Base-by-base conservation (phyloP, 35 echinoderm and acorn worm species). In the Apostichopus californicus region DNA sequence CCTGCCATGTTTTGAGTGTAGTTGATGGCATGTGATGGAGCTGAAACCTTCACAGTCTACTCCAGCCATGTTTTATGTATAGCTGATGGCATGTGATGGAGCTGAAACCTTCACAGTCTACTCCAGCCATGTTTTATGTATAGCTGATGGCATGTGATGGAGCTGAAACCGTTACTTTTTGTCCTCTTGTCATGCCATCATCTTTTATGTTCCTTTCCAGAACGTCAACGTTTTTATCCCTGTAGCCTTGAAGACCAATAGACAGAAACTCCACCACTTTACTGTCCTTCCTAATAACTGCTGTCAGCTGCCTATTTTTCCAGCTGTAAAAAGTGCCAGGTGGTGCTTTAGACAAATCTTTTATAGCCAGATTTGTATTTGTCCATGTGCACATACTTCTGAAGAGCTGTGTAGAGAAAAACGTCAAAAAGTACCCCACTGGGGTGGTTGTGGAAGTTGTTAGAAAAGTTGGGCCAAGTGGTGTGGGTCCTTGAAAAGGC, bases 231-330 rank as follows among this genome's bases (percentile, higher is more conserved):
- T 55, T 22, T 56, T 59, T 75, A 26, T 93, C 81, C 13, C 92
- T 28, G 70, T 55, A 73, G 2, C 57, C 64, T 25, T 93, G 81
- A 56, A 87, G 92, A 46, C 79, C 81, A 15, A 26, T 87, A 9
- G 92, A 93, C 46, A 87, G 13, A 5, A 93, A 54, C 2, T 82
- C 71, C 15, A 87, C 68, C 5, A 87, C 80, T n/a, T 78, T 87
- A 25, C 59, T 87, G 71, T 93, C 92, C 26, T 93, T 93, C 92
- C 92, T 87, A 0, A 92, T 25, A 25, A 79, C 78, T 4, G 78
- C 77, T 3, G 91, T 92, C 18, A 92, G 91, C 22, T 92, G 78
- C 1, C 79, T 59, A 83, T 92, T 92, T 25, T 72, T 59, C 3
- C 91, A 7, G 22, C 75, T 82, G 78, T 92, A 84, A 14, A 92